Evolutionary conservation across 2,888 invertebrate genomes (phyloP), one percentile per base, ranked within the genome.

Genomic region (Cylloceria caligata): DNA sequence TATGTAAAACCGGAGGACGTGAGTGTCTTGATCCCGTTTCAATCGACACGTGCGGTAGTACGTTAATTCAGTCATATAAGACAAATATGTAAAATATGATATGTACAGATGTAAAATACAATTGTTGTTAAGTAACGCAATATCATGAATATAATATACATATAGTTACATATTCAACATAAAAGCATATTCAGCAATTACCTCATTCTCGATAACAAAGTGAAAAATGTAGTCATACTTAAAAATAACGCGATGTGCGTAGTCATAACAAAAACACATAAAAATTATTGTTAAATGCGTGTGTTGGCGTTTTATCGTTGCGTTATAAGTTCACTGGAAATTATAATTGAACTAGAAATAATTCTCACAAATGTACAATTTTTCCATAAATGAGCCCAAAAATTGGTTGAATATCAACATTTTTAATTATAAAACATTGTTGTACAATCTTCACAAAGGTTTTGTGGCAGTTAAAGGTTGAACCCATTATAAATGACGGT

Each of bases 91-190:
- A 62, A 45, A 55, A 79, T 64, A 64, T 80, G 16, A 60, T 67
- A 76, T 81, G 72, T 76, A 81, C 65, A 75, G 39, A 72, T 67
- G 30, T 67, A 34, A 62, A 68, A 68, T 74, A 80, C 62, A 80
- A 74, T 39, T 19, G 30, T 34, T 24, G 62, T 68, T 34, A 62
- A 64, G 36, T 42, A 65, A 64, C 36, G 36, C 11, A 47, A 69
- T 57, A 71, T 45, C 69, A 62, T 19, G 39, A 62, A 47, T 73
- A 69, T 27, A 45, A 52, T 73, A 69, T 76, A 73, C 60, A 72
- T 21, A 62, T 65, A 64, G 49, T n/a, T 57, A 60, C 57, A 45
- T 34, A 21, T 60, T 64, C 3, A 24, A 60, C 60, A 34, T 19
- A 34, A 39, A 57, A 19, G 24, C 30, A n/a, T 64, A n/a, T 27